A percentile compares a stretch with the other conserved stretches of the same genome.
Evolutionary conservation across 2,113 vertebrate species (phyloP).

Genomic region (Cricetomys ansorgei): DNA sequence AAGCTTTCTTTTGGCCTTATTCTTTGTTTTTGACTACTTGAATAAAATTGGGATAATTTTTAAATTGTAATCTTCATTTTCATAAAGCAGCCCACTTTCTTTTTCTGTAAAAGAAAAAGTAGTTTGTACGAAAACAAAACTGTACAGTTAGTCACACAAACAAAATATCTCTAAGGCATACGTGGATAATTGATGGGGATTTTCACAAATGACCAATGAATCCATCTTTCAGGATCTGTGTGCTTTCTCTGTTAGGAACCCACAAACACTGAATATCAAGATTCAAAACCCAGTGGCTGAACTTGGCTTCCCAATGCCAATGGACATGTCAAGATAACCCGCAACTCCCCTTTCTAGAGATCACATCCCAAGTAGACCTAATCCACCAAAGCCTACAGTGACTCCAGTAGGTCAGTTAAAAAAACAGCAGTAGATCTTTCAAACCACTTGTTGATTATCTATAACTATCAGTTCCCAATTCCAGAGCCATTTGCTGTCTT

Average conservation of each 20-base stretch:
- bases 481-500: background rate
- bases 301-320: background rate
- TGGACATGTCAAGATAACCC: background rate
- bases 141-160: background rate
- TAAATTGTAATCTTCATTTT: conserved; percentile 21
- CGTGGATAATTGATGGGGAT: background rate
- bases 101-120: background rate
- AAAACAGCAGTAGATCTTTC: background rate
- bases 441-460: background rate
- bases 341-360: background rate
- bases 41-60: background rate
- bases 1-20: background rate
- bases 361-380: background rate
- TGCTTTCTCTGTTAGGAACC: too few species aligned
- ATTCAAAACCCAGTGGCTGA: background rate
- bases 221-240: background rate
- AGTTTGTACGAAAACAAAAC: background rate
- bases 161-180: background rate
- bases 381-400: background rate
- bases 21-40: conserved; percentile 43
- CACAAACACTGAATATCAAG: background rate
- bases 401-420: background rate
- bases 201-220: background rate
- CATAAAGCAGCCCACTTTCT: background rate
- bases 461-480: background rate